phyloP scores from a whole-genome alignment of 2,797 vertebrate genomes.

The Crax fasciolata region DNA sequence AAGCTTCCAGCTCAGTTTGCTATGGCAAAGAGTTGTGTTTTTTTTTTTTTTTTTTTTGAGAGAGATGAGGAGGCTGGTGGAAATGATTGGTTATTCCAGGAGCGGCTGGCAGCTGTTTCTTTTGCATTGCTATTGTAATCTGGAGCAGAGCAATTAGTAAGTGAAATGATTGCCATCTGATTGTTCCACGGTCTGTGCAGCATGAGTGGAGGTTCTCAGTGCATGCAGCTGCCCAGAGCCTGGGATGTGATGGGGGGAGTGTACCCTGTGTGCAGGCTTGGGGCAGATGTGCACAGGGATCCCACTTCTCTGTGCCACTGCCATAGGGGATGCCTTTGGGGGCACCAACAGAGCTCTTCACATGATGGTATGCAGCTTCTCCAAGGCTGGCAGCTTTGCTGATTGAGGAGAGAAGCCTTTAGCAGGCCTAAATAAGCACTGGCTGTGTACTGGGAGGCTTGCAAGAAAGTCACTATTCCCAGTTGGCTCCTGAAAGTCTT shows the following conservation, averaged over 20 bases:
- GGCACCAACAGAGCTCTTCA: not conserved
- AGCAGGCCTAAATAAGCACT: not conserved
- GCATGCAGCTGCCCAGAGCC: fast-evolving
- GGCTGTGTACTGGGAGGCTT: not conserved
- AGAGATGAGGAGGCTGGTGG: constrained; percentile 20
- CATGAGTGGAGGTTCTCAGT: fast-evolving
- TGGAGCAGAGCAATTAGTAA: not conserved
- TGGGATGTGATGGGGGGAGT: fast-evolving
- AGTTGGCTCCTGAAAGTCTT: constrained; percentile 14
- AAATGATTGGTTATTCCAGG: constrained; percentile 43
- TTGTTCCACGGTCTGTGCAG: not conserved
- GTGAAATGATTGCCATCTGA: not conserved
- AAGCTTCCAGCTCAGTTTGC: constrained; percentile 63
- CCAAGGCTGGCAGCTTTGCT: not conserved
- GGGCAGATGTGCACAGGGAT: not conserved
- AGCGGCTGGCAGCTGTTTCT: constrained; percentile 27
- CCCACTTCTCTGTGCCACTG: not conserved
- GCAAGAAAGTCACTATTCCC: not conserved
- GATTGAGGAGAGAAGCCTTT: not conserved
- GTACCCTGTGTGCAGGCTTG: not conserved
- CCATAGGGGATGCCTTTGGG: not conserved
- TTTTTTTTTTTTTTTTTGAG: not conserved
- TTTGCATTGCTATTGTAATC: not conserved
- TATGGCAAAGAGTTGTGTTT: not conserved
- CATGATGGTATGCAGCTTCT: not conserved